Evolutionary conservation across 2,797 vertebrate species (phyloP).

Genomic region (Rhincodon typus): DNA sequence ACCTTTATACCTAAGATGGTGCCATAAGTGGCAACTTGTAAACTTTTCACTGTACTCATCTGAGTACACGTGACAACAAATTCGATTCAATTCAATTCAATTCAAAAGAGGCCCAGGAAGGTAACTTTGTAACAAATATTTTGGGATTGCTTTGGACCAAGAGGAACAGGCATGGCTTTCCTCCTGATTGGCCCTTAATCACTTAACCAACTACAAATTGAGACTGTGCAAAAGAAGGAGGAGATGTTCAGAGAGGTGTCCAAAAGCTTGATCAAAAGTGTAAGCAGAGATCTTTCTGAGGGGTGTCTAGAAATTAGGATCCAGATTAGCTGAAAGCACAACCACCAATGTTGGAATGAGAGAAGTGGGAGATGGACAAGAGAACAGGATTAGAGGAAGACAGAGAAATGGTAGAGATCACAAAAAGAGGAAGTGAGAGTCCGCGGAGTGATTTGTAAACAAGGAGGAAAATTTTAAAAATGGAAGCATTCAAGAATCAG

Average conservation of each 20-base stretch:
- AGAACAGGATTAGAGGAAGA: neutral
- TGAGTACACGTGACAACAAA: too few species aligned
- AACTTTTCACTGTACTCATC: too few species aligned
- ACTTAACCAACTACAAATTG: neutral
- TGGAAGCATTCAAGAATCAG: neutral
- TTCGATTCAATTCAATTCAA: too few species aligned
- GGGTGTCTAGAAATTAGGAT: neutral
- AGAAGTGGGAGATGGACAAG: neutral
- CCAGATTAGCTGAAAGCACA: neutral
- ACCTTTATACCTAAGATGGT: too few species aligned
- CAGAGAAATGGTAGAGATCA: neutral
- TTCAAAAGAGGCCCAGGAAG: neutral
- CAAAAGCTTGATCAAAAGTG: neutral
- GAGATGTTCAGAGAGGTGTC: neutral
- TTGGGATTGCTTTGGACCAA: neutral
- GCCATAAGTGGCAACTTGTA: too few species aligned
- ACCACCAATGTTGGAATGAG: neutral
- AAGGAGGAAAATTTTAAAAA: neutral
- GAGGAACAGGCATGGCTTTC: neutral
- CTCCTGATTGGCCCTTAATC: neutral
- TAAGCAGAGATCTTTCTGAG: neutral
- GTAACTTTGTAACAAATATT: neutral
- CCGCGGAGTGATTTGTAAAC: neutral
- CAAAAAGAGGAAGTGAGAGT: neutral
- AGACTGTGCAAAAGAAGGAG: neutral